A percentile compares a stretch with the other conserved stretches of the same genome.
These are phyloP conservation scores for Eurois occulta DNA, from an alignment of 2,888 invertebrate species.

Conservation along the genomic window DNA sequence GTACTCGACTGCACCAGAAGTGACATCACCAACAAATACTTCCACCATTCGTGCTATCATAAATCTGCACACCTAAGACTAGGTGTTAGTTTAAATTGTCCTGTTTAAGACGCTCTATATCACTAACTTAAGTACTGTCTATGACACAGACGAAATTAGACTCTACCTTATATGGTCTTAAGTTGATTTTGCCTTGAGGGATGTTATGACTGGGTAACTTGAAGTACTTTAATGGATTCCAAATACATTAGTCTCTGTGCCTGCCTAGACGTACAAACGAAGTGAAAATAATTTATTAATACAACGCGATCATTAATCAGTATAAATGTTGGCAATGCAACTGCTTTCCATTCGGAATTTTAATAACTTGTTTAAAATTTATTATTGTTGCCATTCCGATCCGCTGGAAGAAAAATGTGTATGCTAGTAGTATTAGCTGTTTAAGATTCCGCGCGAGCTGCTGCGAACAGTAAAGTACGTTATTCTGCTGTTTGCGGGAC, in stretches of 20 bases:
- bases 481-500: conserved; percentile 55
- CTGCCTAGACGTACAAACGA: conserved; percentile 65
- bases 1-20: conserved; percentile 51
- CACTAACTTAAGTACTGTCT: conserved; percentile 65
- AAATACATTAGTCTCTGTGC: conserved; percentile 74
- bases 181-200: conserved; percentile 45
- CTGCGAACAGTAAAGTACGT: conserved; percentile 50
- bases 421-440: conserved; percentile 45
- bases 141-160: conserved; percentile 42
- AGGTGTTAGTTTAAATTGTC: conserved; percentile 77
- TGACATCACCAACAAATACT: conserved; percentile 64
- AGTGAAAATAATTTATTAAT: conserved; percentile 70
- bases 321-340: conserved; percentile 58
- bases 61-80: conserved; percentile 75
- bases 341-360: conserved; percentile 59
- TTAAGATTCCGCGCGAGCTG: conserved; percentile 57
- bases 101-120: conserved; percentile 68
- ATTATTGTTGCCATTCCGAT: conserved; percentile 53
- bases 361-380: conserved; percentile 59
- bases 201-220: conserved; percentile 49
- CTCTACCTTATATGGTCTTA: conserved; percentile 32
- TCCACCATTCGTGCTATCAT: conserved; percentile 63
- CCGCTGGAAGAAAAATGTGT: conserved; percentile 44
- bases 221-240: conserved; percentile 73
- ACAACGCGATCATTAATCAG: conserved; percentile 66